Evolutionary conservation across 2,888 invertebrate genomes (phyloP), one percentile per base, ranked within the genome.

Genomic region (Philaethria dido): DNA sequence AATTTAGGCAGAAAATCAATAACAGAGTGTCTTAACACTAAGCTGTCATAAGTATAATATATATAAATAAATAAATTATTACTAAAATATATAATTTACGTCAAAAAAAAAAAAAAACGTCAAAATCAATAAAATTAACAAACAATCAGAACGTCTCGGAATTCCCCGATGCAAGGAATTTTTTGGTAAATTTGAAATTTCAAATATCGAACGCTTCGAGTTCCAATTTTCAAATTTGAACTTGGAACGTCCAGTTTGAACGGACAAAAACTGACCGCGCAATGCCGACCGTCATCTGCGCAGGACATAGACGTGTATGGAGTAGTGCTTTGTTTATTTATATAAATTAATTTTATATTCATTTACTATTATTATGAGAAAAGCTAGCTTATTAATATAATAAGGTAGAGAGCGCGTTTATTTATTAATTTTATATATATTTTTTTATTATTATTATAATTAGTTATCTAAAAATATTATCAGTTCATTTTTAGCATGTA

Each of bases 151-250:
- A 69, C 71, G 66, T 64, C 65, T 68, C 68, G 69, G 73, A 77
- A 80, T 80, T 80, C 78, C 72, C 69, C 65, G 73, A 70, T 75
- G 70, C 72, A 75, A n/a, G 80, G 74, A 73, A 77, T 88, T 89
- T 88, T 85, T 87, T 88, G 83, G 79, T 85, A 84, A 86, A 85
- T 82, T 88, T 84, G 74, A 87, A 87, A 88, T 88, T 88, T 88
- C 86, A 89, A 89, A 92, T 87, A 88, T 91, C 86, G 89, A 87
- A 87, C 82, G 80, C 77, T 79, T 84, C 82, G 85, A 81, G 81
- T 86, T 89, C 87, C 88, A 89, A 92, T 92, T 92, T 92, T 92
- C 89, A 89, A 92, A 92, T 92, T 91, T 92, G 91, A 92, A 91
- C 92, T 90, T 91, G 92, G 89, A 87, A 86, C 89, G 91, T 90